These are phyloP conservation scores for Abrostola triplasia DNA, from an alignment of 2,888 invertebrate genomes.

Conservation along the genomic window DNA sequence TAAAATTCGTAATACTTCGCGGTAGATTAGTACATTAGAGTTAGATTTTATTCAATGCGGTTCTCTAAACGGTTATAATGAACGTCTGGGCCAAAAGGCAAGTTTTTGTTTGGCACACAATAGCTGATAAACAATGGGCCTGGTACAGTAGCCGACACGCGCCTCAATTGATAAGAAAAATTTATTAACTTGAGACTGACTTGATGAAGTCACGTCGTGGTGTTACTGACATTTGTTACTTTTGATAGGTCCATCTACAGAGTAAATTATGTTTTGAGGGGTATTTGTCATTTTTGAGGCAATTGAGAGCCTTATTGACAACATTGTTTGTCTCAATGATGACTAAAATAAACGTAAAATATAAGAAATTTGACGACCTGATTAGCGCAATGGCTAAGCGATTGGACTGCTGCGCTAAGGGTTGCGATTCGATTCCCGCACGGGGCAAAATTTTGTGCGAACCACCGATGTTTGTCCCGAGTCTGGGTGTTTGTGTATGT, in stretches of 20 bases:
- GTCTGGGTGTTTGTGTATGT: too few species aligned
- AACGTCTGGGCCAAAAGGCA: slow-evolving; percentile 32
- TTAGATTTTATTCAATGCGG: slow-evolving; percentile 19
- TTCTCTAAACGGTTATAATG: slow-evolving; percentile 27
- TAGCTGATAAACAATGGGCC: slow-evolving; percentile 41
- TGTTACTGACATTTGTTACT: slow-evolving; percentile 2
- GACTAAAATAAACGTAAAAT: background rate
- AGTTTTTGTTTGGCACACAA: slow-evolving; percentile 50
- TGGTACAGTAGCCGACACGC: slow-evolving; percentile 36
- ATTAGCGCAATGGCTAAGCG: too few species aligned
- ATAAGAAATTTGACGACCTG: too few species aligned
- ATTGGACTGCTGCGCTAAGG: too few species aligned
- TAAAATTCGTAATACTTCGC: background rate
- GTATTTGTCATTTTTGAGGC: background rate
- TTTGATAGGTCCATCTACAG: background rate
- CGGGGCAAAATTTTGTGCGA: too few species aligned
- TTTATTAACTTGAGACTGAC: slow-evolving; percentile 25
- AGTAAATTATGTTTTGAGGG: background rate
- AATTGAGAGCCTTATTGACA: background rate
- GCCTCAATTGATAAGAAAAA: slow-evolving; percentile 36
- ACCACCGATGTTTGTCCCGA: too few species aligned
- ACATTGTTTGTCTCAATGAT: background rate
- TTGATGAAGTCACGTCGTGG: slow-evolving; percentile 16
- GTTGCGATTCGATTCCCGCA: too few species aligned
- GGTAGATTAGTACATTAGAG: slow-evolving; percentile 6